Evolutionary conservation across 1,140 invertebrate species (phyloP), one percentile per base, ranked within the genome.

Genomic region (Pomacea maculata): DNA sequence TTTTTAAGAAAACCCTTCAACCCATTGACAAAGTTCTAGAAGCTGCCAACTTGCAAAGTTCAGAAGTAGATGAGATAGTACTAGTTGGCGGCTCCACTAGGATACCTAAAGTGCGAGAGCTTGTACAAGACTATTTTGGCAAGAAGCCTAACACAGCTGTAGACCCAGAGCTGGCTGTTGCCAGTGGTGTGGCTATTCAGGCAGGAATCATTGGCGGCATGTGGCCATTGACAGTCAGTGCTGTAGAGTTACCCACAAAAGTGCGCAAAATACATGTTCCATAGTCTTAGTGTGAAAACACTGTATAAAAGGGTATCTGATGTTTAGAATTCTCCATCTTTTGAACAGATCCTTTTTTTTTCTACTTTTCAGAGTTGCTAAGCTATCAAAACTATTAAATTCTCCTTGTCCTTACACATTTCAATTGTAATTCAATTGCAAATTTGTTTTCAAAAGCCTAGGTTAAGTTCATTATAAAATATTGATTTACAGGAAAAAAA

Each of bases 21-120:
- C 90, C 90, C n/a, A 88, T 91, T 14, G 71, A 88, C 76, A 86
- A 78, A 64, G 89, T 90, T 45, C 92, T 99, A 83, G 97, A 99
- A 92, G 97, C 99, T 92, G 96, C 97, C 63, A 97, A 99, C 79
- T 64, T 91, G 63, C 78, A 72, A 15, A 86, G 57, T 82, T 83
- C 87, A 25, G 90, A 93, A 55, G 87, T 93, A 21, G 91, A 93
- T 85, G 92, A 93, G 85, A 88, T 93, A 74, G 91, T 93, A n/a
- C 78, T 93, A 79, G 92, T 93, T 19, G 92, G 92, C 10, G 92
- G 92, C 19, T 92, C 92, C n/a, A 93, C 92, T 12, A 83, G 92
- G 80, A 92, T 93, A 73, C 92, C 92, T 55, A 90, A 88, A 84
- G 88, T 93, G 2, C 80, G 92, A 80, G 80, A 90, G 78, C 81